Evolutionary conservation across 2,113 vertebrate genomes (phyloP).

Genomic region (Poicephalus gulielmi): DNA sequence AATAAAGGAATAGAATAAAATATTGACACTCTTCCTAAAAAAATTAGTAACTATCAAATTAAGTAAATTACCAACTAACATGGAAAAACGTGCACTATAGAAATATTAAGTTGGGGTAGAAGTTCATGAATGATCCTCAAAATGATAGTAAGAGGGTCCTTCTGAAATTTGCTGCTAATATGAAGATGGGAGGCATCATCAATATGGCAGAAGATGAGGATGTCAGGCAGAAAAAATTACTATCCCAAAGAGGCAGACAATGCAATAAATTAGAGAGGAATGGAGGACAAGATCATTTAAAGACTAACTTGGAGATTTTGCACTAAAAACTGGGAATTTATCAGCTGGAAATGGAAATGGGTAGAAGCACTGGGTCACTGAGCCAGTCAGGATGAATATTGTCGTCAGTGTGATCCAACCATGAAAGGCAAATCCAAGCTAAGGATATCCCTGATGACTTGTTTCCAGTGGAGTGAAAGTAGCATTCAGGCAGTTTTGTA

Average conservation of each 20-base stretch:
- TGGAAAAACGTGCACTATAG: not conserved
- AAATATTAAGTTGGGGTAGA: not conserved
- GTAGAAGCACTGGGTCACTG: not conserved
- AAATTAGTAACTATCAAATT: not conserved
- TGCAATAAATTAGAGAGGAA: not conserved
- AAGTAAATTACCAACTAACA: not conserved
- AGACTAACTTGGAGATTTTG: not conserved
- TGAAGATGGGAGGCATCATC: not conserved
- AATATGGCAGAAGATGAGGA: not conserved
- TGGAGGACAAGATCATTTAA: not conserved
- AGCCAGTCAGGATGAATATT: conserved; percentile 21
- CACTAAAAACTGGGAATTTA: not conserved
- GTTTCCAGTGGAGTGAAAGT: not conserved
- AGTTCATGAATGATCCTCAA: not conserved
- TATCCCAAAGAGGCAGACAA: not conserved
- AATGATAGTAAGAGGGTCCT: not conserved
- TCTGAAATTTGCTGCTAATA: not conserved
- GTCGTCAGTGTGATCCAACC: not conserved
- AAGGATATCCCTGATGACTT: not conserved
- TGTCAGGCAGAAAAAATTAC: not conserved
- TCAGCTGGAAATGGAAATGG: not conserved
- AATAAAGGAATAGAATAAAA: not conserved
- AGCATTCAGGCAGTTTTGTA: not conserved
- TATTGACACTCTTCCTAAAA: not conserved
- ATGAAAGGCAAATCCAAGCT: conserved; percentile 15